Evolutionary conservation across 2,797 vertebrate genomes (phyloP), one percentile per base, ranked within the genome.

Genomic region (Lepilemur septentrionalis): DNA sequence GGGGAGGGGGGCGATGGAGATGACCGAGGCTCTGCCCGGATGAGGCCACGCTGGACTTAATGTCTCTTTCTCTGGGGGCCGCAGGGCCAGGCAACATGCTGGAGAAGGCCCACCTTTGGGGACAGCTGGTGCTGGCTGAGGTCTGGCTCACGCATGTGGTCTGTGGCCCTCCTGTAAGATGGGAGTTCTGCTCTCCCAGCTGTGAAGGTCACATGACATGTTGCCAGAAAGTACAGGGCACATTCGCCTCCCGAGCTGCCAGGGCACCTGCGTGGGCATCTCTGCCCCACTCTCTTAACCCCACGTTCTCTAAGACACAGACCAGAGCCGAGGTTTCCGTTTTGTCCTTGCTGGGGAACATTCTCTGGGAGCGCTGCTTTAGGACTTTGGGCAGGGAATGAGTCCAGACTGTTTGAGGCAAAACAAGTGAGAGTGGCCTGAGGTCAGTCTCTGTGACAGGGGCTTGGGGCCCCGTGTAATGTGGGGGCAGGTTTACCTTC

Each of bases 111-210:
- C 4, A 3, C 22, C 30, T 63, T 48, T 14, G 46, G 11, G 28
- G n/a, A 32, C 11, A 10, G 25, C 30, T 12, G 41, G 20, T 0
- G 30, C 80, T 30, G 41, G 83, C 43, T 6, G 41, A 25, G 9
- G 25, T 18, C 13, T 0, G 0, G 28, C 38, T 48, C 63, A 18
- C 4, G 1, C 6, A 0, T 15, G 35, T 4, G 7, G 41, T n/a
- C 89, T 14, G 7, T 7, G 35, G 23, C 65, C 50, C 18, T 4
- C 0, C 84, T 50, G 35, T 23, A 3, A 15, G 6, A 7, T 0
- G n/a, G 61, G 20, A 0, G 1, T 32, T 32, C 69, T 43, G 48
- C 28, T 41, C 35, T 20, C 63, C 41, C 13, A 0, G 38, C 1
- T 35, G 13, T 12, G 70, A 41, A 35, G 3, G 3, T 72, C 61